phyloP scores from a whole-genome alignment of 2,113 vertebrate genomes.

The Haemorhous mexicanus region DNA sequence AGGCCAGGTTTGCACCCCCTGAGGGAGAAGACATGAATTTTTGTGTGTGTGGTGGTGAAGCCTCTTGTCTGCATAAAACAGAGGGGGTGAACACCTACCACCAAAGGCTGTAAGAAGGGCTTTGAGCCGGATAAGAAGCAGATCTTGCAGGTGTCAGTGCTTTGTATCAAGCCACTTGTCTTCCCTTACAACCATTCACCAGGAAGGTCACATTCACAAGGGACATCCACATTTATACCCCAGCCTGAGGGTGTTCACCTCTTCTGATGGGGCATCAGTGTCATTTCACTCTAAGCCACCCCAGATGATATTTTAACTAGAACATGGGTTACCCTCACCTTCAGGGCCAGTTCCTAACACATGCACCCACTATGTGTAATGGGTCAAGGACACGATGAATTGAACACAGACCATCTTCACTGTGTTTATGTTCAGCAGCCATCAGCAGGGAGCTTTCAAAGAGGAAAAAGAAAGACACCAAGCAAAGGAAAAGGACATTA shows the following conservation, averaged over 20 bases:
- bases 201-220: background rate
- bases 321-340: background rate
- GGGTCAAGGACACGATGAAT: background rate
- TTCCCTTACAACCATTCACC: background rate
- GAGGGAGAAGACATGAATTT: background rate
- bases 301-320: background rate
- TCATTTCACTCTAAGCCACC: background rate
- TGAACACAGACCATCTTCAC: background rate
- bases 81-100: background rate
- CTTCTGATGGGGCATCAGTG: background rate
- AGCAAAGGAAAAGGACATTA: background rate
- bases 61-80: background rate
- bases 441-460: background rate
- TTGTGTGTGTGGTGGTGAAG: background rate
- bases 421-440: background rate
- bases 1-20: background rate
- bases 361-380: background rate
- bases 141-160: too few relatives aligned
- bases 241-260: background rate
- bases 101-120: background rate
- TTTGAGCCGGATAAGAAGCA: background rate
- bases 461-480: background rate
- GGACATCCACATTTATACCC: background rate
- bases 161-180: background rate
- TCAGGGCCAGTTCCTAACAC: background rate